Base-by-base conservation (phyloP, 2,888 invertebrate genomes). In the Pilophorus perplexus region DNA sequence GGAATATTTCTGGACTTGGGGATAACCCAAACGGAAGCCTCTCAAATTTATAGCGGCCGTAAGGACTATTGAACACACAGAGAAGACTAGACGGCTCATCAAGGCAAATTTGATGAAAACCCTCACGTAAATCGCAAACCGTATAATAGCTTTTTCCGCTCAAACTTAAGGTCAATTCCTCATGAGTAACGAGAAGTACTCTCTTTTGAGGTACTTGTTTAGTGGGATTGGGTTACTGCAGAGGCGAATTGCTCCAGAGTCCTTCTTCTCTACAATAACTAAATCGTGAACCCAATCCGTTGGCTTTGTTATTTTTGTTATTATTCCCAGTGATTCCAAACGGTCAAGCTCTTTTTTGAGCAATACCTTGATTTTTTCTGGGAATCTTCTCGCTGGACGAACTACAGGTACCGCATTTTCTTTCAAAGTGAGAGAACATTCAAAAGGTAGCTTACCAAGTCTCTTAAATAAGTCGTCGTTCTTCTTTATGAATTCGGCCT, bases 1-100 rank as follows among this genome's bases (percentile, higher is more conserved):
- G 66, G 46, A 69, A 69, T 2, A 69, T 67, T 44, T 69, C 69
- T 16, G 69, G 68, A 3, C 54, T 33, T 18, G 40, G 28, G n/a
- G 57, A 64, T 1, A 68, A 37, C 1, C 70, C 70, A 38, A 59
- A 70, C 2, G 70, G 66, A 42, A 68, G 40, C 4, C 70, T 20
- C 10, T 38, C 33, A 40, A 37, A 70, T 2, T 14, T 16, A 42
- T 48, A 70, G 28, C 70, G 12, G n/a, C 70, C 67, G 14, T 40
- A 64, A 12, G 67, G 65, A 1, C 66, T 67, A 27, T 60, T 37
- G 40, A 69, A 55, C 2, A 46, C 52, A 52, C 69, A 68, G 6
- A 68, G 18, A 10, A 54, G 38, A 3, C 50, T 38, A 12, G 60
- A 62, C 10, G 10, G 42, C 2, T 62, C 57, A 23, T 69, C 68